Percentiles rank a stretch among this genome's conserved stretches.
Conservation (phyloP, 2,113 vertebrate genomes). For the Colistium nudipinnis region DNA sequence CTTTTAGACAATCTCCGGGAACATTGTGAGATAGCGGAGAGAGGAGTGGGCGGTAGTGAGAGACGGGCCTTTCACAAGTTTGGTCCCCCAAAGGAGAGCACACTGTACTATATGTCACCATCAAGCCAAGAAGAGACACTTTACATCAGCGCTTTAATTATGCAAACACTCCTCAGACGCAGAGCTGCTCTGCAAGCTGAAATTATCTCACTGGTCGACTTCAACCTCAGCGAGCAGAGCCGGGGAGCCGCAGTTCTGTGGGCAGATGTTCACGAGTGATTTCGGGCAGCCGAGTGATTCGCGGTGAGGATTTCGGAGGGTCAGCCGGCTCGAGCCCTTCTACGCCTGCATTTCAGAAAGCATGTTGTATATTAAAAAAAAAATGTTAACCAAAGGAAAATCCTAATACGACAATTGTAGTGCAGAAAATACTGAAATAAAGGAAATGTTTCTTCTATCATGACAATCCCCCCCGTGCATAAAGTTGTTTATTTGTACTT, state of each 20-base stretch:
- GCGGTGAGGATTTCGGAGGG: not conserved
- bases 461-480: too few species aligned
- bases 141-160: slow-evolving; percentile 51
- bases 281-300: not conserved
- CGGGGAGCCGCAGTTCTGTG: not conserved
- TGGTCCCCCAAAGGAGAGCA: not conserved
- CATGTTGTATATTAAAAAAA: not conserved
- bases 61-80: slow-evolving; percentile 21
- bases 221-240: slow-evolving; percentile 2
- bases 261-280: not conserved
- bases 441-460: too few species aligned
- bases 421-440: too few species aligned
- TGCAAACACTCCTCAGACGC: slow-evolving; percentile 41
- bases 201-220: slow-evolving; percentile 18
- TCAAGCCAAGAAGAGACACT: slow-evolving; percentile 35
- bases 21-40: not conserved
- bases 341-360: not conserved
- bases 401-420: too few species aligned
- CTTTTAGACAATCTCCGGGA: slow-evolving; percentile 8
- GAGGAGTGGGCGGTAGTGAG: not conserved
- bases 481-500: too few species aligned
- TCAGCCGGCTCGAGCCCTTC: not conserved
- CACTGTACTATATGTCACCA: slow-evolving; percentile 21
- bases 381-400: too few species aligned
- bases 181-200: slow-evolving; percentile 32